Evolutionary conservation across 2,113 vertebrate genomes (phyloP).

Genomic region (Pelecanoides urinatrix): DNA sequence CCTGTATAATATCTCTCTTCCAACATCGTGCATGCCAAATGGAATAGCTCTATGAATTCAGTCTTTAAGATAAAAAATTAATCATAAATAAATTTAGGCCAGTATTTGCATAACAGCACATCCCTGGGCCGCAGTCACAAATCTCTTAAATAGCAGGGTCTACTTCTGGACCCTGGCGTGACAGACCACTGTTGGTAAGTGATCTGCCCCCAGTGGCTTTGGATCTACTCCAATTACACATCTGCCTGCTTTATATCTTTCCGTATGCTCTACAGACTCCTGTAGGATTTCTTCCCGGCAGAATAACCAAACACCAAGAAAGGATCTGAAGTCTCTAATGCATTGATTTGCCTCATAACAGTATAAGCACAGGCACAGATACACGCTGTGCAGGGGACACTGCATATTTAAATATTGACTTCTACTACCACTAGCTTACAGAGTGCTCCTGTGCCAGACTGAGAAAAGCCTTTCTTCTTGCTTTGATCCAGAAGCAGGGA

Average conservation of each 20-base stretch:
- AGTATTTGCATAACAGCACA: background rate
- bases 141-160: background rate
- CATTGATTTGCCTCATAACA: background rate
- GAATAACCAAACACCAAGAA: background rate
- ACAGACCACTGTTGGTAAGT: background rate
- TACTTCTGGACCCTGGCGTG: background rate
- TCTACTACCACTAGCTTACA: background rate
- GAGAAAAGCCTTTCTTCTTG: background rate
- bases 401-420: background rate
- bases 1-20: background rate
- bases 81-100: background rate
- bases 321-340: background rate
- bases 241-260: background rate
- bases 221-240: background rate
- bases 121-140: background rate
- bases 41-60: background rate
- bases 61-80: background rate
- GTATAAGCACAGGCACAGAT: background rate
- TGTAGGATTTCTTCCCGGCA: background rate
- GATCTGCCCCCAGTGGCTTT: background rate
- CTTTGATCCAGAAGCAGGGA: background rate
- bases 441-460: background rate
- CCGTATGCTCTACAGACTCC: background rate
- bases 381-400: background rate
- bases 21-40: background rate